Conservation (phyloP, 2,113 vertebrate species). For the Sitta europaea region DNA sequence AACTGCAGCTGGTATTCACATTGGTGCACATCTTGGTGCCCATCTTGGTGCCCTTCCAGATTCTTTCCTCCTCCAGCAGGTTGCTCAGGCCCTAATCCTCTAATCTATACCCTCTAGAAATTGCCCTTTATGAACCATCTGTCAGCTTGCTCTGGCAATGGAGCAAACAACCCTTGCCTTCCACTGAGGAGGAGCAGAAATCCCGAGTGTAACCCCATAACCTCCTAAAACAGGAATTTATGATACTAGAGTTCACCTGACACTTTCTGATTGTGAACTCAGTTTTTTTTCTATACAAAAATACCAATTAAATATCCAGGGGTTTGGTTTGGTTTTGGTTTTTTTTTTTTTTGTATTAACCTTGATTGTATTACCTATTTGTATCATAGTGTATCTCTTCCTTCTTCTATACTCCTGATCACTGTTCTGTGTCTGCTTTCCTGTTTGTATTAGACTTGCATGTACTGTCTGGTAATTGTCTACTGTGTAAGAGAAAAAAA, state of each 20-base stretch:
- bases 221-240: not conserved
- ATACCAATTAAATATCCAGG: not conserved
- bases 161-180: not conserved
- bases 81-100: not conserved
- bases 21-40: not conserved
- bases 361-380: not conserved
- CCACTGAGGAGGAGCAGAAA: not conserved
- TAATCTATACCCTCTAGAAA: not conserved
- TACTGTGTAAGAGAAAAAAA: not conserved
- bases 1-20: not conserved
- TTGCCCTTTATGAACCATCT: not conserved
- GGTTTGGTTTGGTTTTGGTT: too few relatives aligned
- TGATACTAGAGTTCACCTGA: not conserved
- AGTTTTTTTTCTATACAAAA: not conserved
- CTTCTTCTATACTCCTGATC: not conserved
- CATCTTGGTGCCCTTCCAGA: not conserved
- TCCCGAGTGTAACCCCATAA: not conserved
- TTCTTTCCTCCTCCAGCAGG: not conserved
- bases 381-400: not conserved
- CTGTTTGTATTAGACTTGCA: not conserved
- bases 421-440: not conserved
- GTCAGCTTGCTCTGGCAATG: not conserved
- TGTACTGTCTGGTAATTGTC: not conserved
- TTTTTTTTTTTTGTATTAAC: not conserved
- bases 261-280: not conserved